Evolutionary conservation across 2,888 invertebrate species (phyloP), one percentile per base, ranked within the genome.

Genomic region (Spicauda simplicius): DNA sequence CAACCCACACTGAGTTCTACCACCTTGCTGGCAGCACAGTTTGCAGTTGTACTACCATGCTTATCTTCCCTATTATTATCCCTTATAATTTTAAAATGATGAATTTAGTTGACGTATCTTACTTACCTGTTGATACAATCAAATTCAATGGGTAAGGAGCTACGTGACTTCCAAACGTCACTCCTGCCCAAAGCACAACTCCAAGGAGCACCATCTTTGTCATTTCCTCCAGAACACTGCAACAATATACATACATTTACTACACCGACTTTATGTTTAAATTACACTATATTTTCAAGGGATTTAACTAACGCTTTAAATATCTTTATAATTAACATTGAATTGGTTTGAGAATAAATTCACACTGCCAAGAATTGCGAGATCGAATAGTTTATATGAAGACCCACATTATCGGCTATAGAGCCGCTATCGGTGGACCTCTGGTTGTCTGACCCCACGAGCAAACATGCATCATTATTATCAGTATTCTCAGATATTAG

Each of bases 201-300:
- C 92, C 93, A 66, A 93, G 85, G 69, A 91, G 70, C 68, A 91
- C 81, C 86, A 91, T 85, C 85, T 91, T 93, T 85, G 82, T 88
- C 84, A 92, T 89, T 88, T 93, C 93, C 80, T 93, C 93, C 76
- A 93, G 80, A 80, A 93, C 86, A 79, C 93, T 93, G 85, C 71
- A 92, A 88, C 80, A 85, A 86, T 75, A 71, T 33, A 63, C 66
- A 2, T 7, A 12, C n/a, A 45, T 45, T 14, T 12, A 45, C n/a
- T n/a, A 45, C 45, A 45, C 45, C n/a, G 11, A 61, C 18, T 58
- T 41, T 19, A 12, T 7, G 6, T 45, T 25, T 20, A 45, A 16
- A 25, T 33, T 11, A 16, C 19, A 55, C 20, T 3, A 33, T 33
- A 7, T 54, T 52, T n/a, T 8, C 64, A n/a, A 45, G 14, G 11